Conservation (phyloP, 2,888 invertebrate species). For the Polietes domitor region DNA sequence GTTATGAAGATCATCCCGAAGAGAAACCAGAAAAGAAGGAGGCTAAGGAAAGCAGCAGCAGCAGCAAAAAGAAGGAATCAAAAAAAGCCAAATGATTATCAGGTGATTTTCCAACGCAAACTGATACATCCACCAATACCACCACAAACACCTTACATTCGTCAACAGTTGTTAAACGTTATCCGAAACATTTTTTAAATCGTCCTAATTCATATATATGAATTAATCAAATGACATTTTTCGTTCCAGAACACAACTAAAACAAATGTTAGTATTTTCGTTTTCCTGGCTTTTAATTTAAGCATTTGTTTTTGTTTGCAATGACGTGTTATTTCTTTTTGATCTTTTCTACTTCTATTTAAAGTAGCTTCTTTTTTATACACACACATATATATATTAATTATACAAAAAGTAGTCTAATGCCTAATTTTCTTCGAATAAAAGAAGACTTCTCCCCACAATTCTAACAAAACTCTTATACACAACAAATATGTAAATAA, state of each 20-base stretch:
- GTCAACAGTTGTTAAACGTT: constrained; percentile 52
- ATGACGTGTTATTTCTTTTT: constrained; percentile 24
- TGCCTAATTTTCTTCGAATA: constrained; percentile 34
- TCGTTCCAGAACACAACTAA: constrained; percentile 17
- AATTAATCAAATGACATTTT: constrained; percentile 20
- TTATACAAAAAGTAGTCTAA: constrained; percentile 44
- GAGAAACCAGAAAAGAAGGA: constrained; percentile 81
- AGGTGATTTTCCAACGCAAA: constrained; percentile 22
- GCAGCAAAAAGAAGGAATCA: constrained; percentile 79
- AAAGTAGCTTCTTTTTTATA: constrained; percentile 42
- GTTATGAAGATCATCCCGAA: constrained; percentile 87
- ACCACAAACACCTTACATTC: constrained; percentile 46
- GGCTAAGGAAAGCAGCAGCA: constrained; percentile 73
- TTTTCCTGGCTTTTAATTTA: constrained; percentile 33
- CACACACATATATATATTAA: constrained; percentile 26
- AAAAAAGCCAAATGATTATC: constrained; percentile 79
- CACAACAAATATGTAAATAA: constrained; percentile 53
- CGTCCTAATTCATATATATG: constrained; percentile 67
- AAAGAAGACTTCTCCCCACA: background rate
- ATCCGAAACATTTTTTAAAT: constrained; percentile 65
- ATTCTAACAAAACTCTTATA: background rate
- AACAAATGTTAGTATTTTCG: constrained; percentile 22
- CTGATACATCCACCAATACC: constrained; percentile 34
- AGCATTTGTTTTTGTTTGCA: constrained; percentile 9
- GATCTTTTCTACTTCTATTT: constrained; percentile 26